Evolutionary conservation across 2,797 vertebrate species (phyloP).

Genomic region (Chromobotia macracanthus): DNA sequence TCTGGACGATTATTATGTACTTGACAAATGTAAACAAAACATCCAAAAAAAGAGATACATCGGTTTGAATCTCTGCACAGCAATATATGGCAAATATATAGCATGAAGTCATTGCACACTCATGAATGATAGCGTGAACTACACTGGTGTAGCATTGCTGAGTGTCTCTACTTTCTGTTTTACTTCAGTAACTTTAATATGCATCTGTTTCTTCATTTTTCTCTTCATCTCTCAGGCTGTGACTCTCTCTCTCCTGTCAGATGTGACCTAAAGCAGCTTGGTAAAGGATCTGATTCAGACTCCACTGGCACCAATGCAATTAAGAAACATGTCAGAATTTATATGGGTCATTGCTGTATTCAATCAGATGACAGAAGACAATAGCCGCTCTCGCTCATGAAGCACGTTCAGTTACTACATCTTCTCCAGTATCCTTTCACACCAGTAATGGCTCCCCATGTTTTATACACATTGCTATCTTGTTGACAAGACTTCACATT

Average conservation of each 20-base stretch:
- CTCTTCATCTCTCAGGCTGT: background rate
- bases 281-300: constrained; percentile 8
- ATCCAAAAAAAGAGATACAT: background rate
- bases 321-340: constrained; percentile 7
- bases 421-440: background rate
- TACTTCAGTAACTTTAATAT: constrained; percentile 9
- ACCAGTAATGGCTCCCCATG: background rate
- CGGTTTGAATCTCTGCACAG: too few relatives aligned
- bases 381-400: background rate
- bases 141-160: background rate
- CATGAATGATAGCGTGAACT: too few relatives aligned
- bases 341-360: background rate
- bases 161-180: background rate
- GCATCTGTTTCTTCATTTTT: background rate
- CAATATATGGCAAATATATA: too few relatives aligned
- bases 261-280: background rate
- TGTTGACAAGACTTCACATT: background rate
- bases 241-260: constrained; percentile 1
- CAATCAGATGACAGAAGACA: background rate
- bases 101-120: too few relatives aligned
- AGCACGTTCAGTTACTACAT: too few relatives aligned
- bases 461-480: background rate
- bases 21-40: background rate
- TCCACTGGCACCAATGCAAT: background rate
- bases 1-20: background rate